Percentiles rank a stretch among this genome's conserved stretches.
Conservation (phyloP, 2,888 invertebrate genomes). For the Ectobius pallidus region DNA sequence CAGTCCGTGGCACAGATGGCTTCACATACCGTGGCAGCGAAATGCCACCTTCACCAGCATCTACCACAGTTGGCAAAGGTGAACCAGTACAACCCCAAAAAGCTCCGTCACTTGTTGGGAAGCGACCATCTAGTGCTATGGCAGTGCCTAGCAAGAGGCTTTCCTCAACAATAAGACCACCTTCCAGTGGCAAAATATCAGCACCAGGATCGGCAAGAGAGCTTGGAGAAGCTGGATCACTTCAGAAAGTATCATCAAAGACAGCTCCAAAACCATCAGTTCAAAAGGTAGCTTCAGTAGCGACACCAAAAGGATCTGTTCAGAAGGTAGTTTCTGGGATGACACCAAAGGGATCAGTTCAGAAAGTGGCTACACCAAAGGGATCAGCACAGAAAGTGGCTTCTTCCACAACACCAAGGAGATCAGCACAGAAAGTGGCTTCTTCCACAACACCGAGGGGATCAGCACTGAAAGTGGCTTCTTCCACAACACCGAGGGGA, state of each 20-base stretch:
- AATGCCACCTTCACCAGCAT: background rate
- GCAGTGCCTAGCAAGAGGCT: background rate
- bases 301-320: background rate
- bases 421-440: background rate
- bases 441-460: background rate
- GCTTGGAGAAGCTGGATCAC: no score
- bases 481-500: background rate
- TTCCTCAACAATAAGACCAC: no score
- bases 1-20: constrained; percentile 3
- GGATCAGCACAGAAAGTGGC: background rate
- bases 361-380: background rate
- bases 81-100: background rate
- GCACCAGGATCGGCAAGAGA: no score
- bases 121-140: background rate
- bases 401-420: background rate
- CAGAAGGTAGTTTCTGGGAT: background rate
- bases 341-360: background rate
- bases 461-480: background rate
- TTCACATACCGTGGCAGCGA: background rate
- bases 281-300: background rate
- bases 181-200: no score
- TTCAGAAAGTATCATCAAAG: background rate
- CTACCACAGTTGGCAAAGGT: background rate
- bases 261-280: background rate
- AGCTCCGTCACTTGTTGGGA: background rate